Base-by-base conservation (phyloP, 2,797 vertebrate species). In the Dicrostonyx torquatus region DNA sequence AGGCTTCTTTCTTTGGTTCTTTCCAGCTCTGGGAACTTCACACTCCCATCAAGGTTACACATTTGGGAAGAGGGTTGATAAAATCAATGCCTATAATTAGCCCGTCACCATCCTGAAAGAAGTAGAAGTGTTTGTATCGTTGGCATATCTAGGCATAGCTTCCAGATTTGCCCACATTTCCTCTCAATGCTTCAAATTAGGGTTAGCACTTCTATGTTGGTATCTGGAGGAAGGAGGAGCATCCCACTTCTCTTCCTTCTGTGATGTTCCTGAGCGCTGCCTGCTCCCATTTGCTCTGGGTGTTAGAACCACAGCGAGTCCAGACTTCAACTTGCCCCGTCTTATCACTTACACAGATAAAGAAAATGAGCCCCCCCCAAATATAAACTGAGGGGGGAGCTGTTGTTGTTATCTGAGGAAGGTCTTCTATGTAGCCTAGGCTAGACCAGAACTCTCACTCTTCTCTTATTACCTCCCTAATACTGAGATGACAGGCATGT, bases 161-260 rank as follows among this genome's bases (percentile, higher is more conserved):
- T 70, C 50, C 75, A 89, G 72, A 53, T 34, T 50, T 79, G 77
- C n/a, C 24, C 18, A 48, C 10, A 53, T 95, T 96, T 92, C 80
- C 34, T 95, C 94, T n/a, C 40, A 86, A 79, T 60, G 64, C 86
- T 94, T 93, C n/a, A 89, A 53, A 9, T 13, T 79, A 78, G 2
- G 92, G 88, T 95, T 86, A 94, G 82, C 92, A 72, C 87, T 3
- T 88, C 48, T 79, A n/a, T 60, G 45, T 45, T 85, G 37, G 66
- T 79, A 43, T 79, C 43, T 87, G 17, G 40, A 79, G 43, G 40
- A 26, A 82, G 93, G 84, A 90, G 86, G 70, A 91, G 85, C 45
- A 3, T 11, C 62, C 31, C 66, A 60, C 48, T 93, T 68, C 76
- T 96, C 88, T 90, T 96, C 58, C 53, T 92, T 95, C 72, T 60